Evolutionary conservation across 2,888 invertebrate genomes (phyloP).

Genomic region (Saturnia pavonia): DNA sequence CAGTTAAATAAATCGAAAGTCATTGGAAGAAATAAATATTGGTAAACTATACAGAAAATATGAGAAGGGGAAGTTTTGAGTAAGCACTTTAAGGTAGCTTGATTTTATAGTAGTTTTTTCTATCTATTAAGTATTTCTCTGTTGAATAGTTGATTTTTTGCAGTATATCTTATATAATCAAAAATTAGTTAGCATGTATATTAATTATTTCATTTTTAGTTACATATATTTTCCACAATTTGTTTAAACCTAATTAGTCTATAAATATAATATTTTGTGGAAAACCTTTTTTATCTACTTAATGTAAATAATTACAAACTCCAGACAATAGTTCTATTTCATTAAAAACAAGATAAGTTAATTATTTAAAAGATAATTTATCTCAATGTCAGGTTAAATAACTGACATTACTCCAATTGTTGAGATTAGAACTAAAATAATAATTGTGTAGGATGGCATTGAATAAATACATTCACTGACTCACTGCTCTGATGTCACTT

Average conservation of each 20-base stretch:
- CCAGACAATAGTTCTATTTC: background rate
- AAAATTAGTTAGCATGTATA: too few species aligned
- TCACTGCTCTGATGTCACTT: conserved; percentile 33
- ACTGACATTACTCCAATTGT: background rate
- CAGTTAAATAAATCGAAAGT: background rate
- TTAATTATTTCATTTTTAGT: background rate
- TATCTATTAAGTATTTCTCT: too few species aligned
- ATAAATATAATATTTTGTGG: background rate
- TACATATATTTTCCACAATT: background rate
- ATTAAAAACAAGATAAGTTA: background rate
- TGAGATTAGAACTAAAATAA: conserved; percentile 18
- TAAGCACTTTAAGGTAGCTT: too few species aligned
- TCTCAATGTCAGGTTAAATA: background rate
- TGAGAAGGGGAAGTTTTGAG: too few species aligned
- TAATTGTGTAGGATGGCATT: conserved; percentile 30
- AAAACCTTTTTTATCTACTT: background rate
- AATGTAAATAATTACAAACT: background rate
- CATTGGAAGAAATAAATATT: background rate
- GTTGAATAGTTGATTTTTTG: too few species aligned
- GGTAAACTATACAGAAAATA: too few species aligned
- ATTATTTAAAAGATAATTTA: background rate
- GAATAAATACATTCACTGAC: conserved; percentile 27
- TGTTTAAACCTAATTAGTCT: background rate
- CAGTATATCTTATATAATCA: too few species aligned
- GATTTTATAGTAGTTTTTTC: too few species aligned